These are phyloP conservation scores for Eupithecia vulgata DNA, from an alignment of 2,888 invertebrate species.

Conservation along the genomic window DNA sequence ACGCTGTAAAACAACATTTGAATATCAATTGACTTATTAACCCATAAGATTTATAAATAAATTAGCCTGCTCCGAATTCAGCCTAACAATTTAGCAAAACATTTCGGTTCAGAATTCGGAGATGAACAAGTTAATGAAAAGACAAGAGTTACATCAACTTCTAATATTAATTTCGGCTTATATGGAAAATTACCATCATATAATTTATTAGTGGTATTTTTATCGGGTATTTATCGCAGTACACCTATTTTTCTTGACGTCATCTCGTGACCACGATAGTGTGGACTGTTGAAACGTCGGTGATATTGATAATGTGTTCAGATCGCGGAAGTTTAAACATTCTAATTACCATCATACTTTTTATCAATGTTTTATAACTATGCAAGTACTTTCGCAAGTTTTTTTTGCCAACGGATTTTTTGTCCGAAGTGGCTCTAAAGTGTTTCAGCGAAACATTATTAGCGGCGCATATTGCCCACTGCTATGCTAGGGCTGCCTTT, in stretches of 20 bases:
- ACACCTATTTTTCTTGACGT: no score
- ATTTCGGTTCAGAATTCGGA: slow-evolving; percentile 12
- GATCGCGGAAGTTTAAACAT: no score
- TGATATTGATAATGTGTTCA: no score
- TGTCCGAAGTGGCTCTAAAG: slow-evolving; percentile 11
- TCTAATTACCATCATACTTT: no score
- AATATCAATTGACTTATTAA: slow-evolving; percentile 61
- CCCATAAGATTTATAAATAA: slow-evolving; percentile 34
- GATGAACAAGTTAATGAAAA: slow-evolving; percentile 11
- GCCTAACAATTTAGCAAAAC: slow-evolving; percentile 21
- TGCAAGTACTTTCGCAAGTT: background rate
- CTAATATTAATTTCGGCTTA: background rate
- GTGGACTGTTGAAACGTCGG: no score
- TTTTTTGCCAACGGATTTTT: background rate
- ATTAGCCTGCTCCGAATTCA: slow-evolving; percentile 21
- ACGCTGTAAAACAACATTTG: slow-evolving; percentile 60
- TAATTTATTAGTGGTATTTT: no score
- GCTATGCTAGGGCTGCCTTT: slow-evolving; percentile 8
- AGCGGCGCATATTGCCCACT: slow-evolving; percentile 20
- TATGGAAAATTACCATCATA: no score
- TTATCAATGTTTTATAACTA: background rate
- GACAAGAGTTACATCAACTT: background rate
- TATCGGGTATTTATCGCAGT: no score
- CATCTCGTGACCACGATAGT: no score
- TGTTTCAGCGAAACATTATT: slow-evolving; percentile 18